Percentiles rank a stretch among this genome's conserved stretches.
Conservation (phyloP, 2,888 invertebrate species). For the Spisula solida region DNA sequence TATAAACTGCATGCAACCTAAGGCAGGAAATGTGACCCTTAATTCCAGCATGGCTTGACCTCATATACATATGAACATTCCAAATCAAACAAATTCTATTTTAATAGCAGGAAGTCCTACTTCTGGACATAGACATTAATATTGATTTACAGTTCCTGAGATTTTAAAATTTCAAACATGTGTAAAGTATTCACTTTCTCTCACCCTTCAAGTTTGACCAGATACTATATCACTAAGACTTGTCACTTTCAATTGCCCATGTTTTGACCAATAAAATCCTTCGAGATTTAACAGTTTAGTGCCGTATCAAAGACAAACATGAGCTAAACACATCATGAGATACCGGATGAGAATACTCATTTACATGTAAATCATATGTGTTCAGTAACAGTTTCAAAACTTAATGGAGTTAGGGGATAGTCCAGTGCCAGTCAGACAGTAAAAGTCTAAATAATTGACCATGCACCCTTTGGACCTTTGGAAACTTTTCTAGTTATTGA, state of each 20-base stretch:
- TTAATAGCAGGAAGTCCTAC: slow-evolving; percentile 55
- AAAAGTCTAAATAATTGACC: too few relatives aligned
- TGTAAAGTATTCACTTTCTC: slow-evolving; percentile 24
- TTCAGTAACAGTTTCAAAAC: too few relatives aligned
- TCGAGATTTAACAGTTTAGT: neutral
- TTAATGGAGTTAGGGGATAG: too few relatives aligned
- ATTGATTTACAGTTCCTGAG: neutral
- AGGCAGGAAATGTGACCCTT: slow-evolving; percentile 3
- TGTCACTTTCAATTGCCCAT: slow-evolving; percentile 23
- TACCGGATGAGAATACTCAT: too few relatives aligned
- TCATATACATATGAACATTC: neutral
- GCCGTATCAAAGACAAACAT: neutral
- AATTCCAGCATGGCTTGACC: slow-evolving; percentile 23
- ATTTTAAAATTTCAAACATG: slow-evolving; percentile 22
- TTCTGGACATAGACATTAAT: slow-evolving; percentile 33
- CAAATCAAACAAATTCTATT: slow-evolving; percentile 35
- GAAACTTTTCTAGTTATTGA: too few relatives aligned
- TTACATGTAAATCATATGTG: too few relatives aligned
- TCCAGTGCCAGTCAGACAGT: too few relatives aligned
- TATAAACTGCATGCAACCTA: neutral
- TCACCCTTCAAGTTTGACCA: neutral
- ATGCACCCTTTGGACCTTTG: too few relatives aligned
- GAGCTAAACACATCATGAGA: neutral
- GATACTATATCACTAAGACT: neutral
- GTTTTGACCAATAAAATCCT: slow-evolving; percentile 13